A percentile compares a stretch with the other conserved stretches of the same genome.
phyloP scores from a whole-genome alignment of 2,113 vertebrate species.

The Amblyopsis rosae region DNA sequence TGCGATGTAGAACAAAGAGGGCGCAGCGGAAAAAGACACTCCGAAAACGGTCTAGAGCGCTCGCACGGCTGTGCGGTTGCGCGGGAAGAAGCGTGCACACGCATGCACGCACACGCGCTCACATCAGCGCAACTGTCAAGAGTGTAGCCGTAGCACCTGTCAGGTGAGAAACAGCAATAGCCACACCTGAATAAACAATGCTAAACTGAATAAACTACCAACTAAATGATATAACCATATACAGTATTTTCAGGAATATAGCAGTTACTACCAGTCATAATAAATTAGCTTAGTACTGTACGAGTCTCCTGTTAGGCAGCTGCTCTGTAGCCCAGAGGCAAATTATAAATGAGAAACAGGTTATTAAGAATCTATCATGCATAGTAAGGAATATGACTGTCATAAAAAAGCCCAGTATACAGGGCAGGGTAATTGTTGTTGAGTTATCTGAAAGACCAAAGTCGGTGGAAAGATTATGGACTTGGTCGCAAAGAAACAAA shows the following conservation, averaged over 20 bases:
- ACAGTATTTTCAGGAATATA: conserved; percentile 51
- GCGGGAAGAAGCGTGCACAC: background rate
- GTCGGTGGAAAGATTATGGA: conserved; percentile 13
- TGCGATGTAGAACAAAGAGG: conserved; percentile 63
- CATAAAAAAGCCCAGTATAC: conserved; percentile 57
- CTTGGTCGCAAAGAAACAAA: conserved; percentile 6
- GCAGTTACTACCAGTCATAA: conserved; percentile 65
- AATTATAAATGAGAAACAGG: conserved; percentile 74
- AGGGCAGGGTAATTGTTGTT: conserved; percentile 56
- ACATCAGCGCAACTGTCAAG: background rate
- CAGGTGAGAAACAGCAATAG: conserved; percentile 12
- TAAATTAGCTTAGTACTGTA: conserved; percentile 65
- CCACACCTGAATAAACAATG: conserved; percentile 1
- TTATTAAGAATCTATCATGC: conserved; percentile 78
- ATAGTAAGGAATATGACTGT: conserved; percentile 67
- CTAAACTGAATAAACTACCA: conserved; percentile 23
- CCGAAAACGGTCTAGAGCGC: background rate
- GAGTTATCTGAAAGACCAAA: conserved; percentile 22
- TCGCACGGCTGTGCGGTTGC: background rate
- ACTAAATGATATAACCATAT: conserved; percentile 30
- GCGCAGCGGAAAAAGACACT: conserved; percentile 18
- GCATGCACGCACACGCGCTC: conserved; percentile 10
- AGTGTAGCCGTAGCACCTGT: conserved; percentile 15
- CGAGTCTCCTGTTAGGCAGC: conserved; percentile 63
- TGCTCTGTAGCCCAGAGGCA: conserved; percentile 71